These are phyloP conservation scores for Rhynchonycteris naso DNA, from an alignment of 2,797 vertebrate species.

Conservation along the genomic window DNA sequence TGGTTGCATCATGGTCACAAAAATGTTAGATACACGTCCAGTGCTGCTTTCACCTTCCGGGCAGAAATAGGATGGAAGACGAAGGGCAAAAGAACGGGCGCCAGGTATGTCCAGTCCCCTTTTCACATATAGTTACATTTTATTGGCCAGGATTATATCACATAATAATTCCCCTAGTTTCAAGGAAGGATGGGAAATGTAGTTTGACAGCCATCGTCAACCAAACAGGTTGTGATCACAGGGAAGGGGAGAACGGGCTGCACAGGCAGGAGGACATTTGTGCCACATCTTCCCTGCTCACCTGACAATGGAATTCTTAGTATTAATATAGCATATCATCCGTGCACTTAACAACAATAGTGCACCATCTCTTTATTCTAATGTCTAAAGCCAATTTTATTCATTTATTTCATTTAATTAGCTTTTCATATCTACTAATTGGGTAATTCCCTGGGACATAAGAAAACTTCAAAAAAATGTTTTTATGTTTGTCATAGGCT, in stretches of 20 bases:
- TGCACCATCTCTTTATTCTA: not conserved
- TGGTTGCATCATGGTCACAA: not conserved
- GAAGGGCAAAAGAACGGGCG: not conserved
- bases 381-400: conserved; percentile 6
- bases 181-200: not conserved
- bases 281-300: not conserved
- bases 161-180: not conserved
- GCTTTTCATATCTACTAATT: not conserved
- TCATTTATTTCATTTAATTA: not conserved
- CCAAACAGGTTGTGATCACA: not conserved
- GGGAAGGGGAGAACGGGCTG: not conserved
- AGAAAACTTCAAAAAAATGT: not conserved
- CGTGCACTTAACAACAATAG: not conserved
- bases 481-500: not conserved
- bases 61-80: not conserved
- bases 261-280: not conserved
- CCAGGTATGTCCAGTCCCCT: not conserved
- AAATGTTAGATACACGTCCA: not conserved
- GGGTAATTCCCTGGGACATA: not conserved
- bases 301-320: not conserved
- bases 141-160: not conserved
- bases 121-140: not conserved
- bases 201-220: not conserved
- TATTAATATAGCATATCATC: not conserved
- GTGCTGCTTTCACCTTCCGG: not conserved